Base-by-base conservation (phyloP, 2,797 vertebrate species). In the Hipposideros larvatus region DNA sequence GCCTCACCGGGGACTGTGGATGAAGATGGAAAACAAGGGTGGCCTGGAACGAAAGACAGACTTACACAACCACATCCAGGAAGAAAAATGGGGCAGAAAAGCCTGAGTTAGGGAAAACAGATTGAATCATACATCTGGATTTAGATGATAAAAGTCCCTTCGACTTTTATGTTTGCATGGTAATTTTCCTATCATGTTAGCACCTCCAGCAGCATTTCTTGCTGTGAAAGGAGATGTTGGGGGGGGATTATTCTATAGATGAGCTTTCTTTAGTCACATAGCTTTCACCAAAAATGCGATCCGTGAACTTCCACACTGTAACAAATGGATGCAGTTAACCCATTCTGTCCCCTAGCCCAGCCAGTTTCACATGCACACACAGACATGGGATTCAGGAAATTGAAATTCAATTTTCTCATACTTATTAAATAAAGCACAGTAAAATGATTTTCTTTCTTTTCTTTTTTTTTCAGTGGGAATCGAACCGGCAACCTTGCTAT, bases 101-200 rank as follows among this genome's bases (percentile, higher is more conserved):
- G 41, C 2, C 9, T 59, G 57, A 97, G 79, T 65, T 91, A 94
- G 43, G 51, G 77, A 68, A 96, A 95, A 61, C 43, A 84, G 90
- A 94, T 98, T 96, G 97, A 97, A 97, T 98, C 87, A 84, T 63
- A 5, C 71, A 94, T 96, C 86, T 96, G 94, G 80, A 97, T 85
- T 14, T 91, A 77, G 79, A 87, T 94, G 97, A 98, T 97, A 96
- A 96, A 97, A 51, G 65, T 87, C 65, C n/a, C 26, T 93, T 96
- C 31, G 37, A 88, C 34, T 97, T 97, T 94, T 94, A 74, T 92
- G 63, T 96, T 92, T 94, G 73, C 86, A 16, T 94, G 93, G 75
- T 92, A 95, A 97, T 97, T 96, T 98, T 97, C 96, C 92, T 95
- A 82, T 95, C 68, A 16, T 37, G 90, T 92, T 98, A 97, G 98